Base-by-base conservation (phyloP, 1,140 invertebrate species). In the Achroia grisella region DNA sequence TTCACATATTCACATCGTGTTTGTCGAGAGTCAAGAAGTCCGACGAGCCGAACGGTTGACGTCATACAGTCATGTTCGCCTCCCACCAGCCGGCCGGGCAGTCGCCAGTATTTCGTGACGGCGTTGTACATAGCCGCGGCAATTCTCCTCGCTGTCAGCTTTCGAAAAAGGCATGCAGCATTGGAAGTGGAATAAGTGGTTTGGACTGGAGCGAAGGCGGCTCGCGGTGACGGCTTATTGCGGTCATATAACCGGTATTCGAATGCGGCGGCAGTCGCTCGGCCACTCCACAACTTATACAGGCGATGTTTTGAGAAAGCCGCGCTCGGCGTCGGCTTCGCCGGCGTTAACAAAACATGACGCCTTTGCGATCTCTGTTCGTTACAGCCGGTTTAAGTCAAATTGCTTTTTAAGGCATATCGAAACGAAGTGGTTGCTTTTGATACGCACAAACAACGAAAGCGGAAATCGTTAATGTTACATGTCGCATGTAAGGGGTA, bases 211-310 rank as follows among this genome's bases (percentile, higher is more conserved):
- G 23, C 17, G 34, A 34, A 39, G 47, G 47, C 44, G 53, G 43
- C 45, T 41, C 52, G 50, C 34, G 56, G 66, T 67, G 60, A 62
- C 60, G 71, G 71, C 61, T 63, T 78, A 81, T 77, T 77, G 76
- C 77, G 79, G 77, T 81, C 80, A 79, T 71, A 80, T 80, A 84
- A 84, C 77, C 77, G 80, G 80, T 81, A 81, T 84, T 76, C 68
- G 72, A 74, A 56, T 57, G 60, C 64, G 58, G 60, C 61, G 67
- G 62, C 58, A 52, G 71, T 69, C 69, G 66, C 65, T 75, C 64
- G 71, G 63, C 69, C 70, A 48, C 45, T 48, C 45, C 31, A 31
- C 45, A 41, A 48, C 45, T 48, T 41, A 48, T 47, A 58, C 58
- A 62, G 56, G 51, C 59, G 63, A 73, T 78, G 70, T 80, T 80